Percentiles rank a stretch among this genome's conserved stretches.
Conservation (phyloP, 2,797 vertebrate genomes). For the Malacoctenus gilli region DNA sequence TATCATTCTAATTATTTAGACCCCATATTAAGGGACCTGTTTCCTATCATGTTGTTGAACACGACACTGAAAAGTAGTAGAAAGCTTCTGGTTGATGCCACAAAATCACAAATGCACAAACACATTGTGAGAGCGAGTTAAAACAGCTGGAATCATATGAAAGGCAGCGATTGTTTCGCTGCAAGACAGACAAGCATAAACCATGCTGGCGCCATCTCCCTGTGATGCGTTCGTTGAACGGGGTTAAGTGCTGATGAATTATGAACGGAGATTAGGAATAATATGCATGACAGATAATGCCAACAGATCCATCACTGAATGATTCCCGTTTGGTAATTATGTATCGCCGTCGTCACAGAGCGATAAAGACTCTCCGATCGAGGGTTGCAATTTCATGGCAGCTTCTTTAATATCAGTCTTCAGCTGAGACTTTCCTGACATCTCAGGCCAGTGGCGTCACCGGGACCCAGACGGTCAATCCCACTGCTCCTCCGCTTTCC, state of each 20-base stretch:
- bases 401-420: not conserved
- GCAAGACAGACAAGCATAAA: conserved; percentile 30
- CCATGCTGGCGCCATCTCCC: conserved; percentile 19
- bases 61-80: no score
- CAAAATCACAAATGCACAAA: no score
- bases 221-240: conserved; percentile 21
- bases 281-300: conserved; percentile 37
- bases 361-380: conserved; percentile 8
- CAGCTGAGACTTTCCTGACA: conserved; percentile 2
- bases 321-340: conserved; percentile 27
- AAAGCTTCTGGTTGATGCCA: no score
- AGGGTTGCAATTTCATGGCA: conserved; percentile 1
- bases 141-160: conserved; percentile 9
- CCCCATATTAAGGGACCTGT: conserved; percentile 31
- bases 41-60: conserved; percentile 12
- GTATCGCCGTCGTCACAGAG: not conserved
- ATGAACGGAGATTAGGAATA: conserved; percentile 50
- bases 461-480: conserved; percentile 25
- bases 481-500: conserved; percentile 5
- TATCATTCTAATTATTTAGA: conserved; percentile 18
- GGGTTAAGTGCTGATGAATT: conserved; percentile 54
- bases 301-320: conserved; percentile 14
- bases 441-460: not conserved
- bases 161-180: conserved; percentile 21
- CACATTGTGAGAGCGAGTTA: no score